phyloP scores from a whole-genome alignment of 2,113 vertebrate species.

The Camarhynchus parvulus region DNA sequence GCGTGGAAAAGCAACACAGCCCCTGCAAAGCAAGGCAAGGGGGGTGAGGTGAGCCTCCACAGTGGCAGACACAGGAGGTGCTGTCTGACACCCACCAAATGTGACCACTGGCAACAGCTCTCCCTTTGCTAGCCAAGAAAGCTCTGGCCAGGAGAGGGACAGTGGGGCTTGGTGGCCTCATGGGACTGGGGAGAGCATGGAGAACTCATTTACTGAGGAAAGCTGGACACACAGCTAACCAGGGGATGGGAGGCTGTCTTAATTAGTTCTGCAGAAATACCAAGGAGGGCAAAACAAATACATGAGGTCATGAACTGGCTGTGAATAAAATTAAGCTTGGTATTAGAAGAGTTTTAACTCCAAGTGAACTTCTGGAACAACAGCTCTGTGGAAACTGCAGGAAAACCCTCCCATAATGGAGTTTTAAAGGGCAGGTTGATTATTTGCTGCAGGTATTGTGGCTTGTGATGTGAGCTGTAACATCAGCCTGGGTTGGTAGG shows the following conservation, averaged over 20 bases:
- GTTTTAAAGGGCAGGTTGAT: neutral
- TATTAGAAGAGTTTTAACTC: neutral
- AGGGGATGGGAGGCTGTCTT: neutral
- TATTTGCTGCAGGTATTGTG: neutral
- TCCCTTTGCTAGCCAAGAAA: neutral
- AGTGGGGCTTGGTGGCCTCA: neutral
- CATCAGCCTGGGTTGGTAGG: neutral
- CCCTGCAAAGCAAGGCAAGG: accelerated
- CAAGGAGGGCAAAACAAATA: neutral
- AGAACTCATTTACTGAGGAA: neutral
- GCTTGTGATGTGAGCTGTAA: neutral
- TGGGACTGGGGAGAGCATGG: neutral
- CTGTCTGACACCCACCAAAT: neutral
- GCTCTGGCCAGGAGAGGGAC: neutral
- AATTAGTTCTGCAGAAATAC: neutral
- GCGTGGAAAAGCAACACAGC: neutral
- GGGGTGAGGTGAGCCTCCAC: neutral
- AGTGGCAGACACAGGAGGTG: too few relatives aligned
- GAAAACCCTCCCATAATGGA: neutral
- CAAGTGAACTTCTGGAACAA: neutral
- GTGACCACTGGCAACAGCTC: neutral
- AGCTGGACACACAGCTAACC: neutral
- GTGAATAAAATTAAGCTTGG: neutral
- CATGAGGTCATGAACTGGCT: neutral
- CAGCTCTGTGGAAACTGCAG: accelerated